Percentiles rank a stretch among this genome's conserved stretches.
phyloP scores from a whole-genome alignment of 2,888 invertebrate species.

The Dicyrtoma fusca region DNA sequence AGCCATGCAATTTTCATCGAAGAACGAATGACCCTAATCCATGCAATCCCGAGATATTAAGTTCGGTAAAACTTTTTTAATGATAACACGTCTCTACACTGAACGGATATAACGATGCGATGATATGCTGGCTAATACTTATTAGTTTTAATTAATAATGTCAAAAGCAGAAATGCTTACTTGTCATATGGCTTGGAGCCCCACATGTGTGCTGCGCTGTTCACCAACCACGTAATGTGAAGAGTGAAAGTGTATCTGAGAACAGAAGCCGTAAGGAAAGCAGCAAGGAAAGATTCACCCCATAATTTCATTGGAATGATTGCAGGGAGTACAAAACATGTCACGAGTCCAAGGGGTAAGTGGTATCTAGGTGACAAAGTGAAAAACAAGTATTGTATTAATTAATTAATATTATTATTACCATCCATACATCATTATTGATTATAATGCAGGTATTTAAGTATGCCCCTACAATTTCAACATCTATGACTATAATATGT shows the following conservation, averaged over 20 bases:
- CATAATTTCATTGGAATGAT: slow-evolving; percentile 61
- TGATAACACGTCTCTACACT: too few species aligned
- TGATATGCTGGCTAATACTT: too few species aligned
- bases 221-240: slow-evolving; percentile 81
- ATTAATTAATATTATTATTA: too few species aligned
- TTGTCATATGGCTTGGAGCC: slow-evolving; percentile 76
- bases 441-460: too few species aligned
- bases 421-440: too few species aligned
- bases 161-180: slow-evolving; percentile 46
- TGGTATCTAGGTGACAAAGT: slow-evolving; percentile 59
- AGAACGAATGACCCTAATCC: too few species aligned
- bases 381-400: too few species aligned
- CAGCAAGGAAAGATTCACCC: slow-evolving; percentile 63
- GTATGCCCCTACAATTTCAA: neutral
- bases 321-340: slow-evolving; percentile 62
- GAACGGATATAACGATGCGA: too few species aligned
- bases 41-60: too few species aligned
- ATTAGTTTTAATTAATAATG: neutral
- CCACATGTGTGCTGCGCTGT: slow-evolving; percentile 78
- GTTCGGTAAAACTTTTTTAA: too few species aligned
- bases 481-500: neutral
- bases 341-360: slow-evolving; percentile 59
- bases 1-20: too few species aligned
- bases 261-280: slow-evolving; percentile 61
- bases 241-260: slow-evolving; percentile 64